Evolutionary conservation across 2,797 vertebrate genomes (phyloP), one percentile per base, ranked within the genome.

Genomic region (Hoplostethus mediterraneus): DNA sequence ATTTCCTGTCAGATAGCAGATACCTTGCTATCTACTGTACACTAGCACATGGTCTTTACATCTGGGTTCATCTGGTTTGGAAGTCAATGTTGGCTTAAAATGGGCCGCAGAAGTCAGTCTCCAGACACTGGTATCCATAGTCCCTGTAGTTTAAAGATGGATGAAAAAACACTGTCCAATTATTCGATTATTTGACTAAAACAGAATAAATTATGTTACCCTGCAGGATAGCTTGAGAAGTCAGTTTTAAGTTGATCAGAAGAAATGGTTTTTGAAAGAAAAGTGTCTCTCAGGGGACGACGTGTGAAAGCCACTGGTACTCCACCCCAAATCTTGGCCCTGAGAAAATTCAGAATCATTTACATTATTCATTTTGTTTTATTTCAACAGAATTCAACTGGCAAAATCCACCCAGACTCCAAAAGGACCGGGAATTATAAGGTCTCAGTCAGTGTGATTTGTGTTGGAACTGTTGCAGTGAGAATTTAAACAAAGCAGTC

Each of bases 311-410:
- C 38, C 73, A 65, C 31, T 68, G 52, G 14, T 17, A n/a, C 48
- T 70, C 54, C 36, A 56, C 57, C 62, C 64, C 16, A 69, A 77
- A 77, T 84, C 79, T 61, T 57, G 53, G 59, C 75, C 73, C 5
- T 17, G 44, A 71, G 77, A 66, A 11, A 53, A 28, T 65, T 73
- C 55, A 59, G 62, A 74, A 65, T 71, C 44, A 59, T 79, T 81
- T 67, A 48, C 60, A 61, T 67, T 36, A 8, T 36, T 36, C 1
- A 36, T 36, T 36, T 36, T 2, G 6, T 36, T 36, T 14, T 3
- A 44, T 44, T 11, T 44, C 42, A 14, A 44, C 42, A 44, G 42
- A 44, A 44, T 11, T 44, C 2, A 11, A 14, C 11, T 44, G 10
- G 42, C 42, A 44, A 10, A 4, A 11, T 11, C 13, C 42, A 13